Evolutionary conservation across 2,888 invertebrate genomes (phyloP), one percentile per base, ranked within the genome.

Genomic region (Hoplodrina ambigua): DNA sequence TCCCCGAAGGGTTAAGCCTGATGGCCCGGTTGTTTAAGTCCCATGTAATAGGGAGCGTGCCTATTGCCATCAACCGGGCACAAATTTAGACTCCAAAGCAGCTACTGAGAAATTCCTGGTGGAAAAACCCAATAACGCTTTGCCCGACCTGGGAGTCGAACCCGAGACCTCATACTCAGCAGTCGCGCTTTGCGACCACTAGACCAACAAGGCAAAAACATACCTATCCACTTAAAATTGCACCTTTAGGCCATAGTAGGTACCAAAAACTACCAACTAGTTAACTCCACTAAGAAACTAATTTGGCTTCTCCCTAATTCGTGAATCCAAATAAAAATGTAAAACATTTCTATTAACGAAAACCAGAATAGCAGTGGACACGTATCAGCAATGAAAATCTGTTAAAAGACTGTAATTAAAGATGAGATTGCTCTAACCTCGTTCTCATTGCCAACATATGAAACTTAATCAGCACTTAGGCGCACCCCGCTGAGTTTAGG

Each of bases 391-490:
- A 74, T 75, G 44, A 76, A 63, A 76, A 80, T 69, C 64, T 59
- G 58, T 78, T 76, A 67, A 57, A 67, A 69, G 56, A 15, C 55
- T 37, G 46, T 62, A 69, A 79, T 75, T 69, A 75, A 66, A 81
- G 57, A 75, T 60, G 70, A 73, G 58, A 67, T 54, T 66, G 67
- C 68, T 75, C 59, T 65, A 71, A 79, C 84, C 74, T 83, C 83
- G 82, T 81, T 86, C 85, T 84, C 86, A 84, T 84, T 90, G 90
- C 90, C 89, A 91, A 90, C 90, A 90, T 85, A 90, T 90, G 87
- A 90, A 93, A 92, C 87, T 90, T 91, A 92, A 92, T 91, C 90
- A 91, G 87, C 90, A 92, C 91, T 92, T 90, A 91, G 85, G 54
- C 84, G 82, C 88, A 87, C 85, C 87, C 89, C 85, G 86, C 84